Evolutionary conservation across 2,797 vertebrate species (phyloP).

Genomic region (Halcyon smyrnensis): DNA sequence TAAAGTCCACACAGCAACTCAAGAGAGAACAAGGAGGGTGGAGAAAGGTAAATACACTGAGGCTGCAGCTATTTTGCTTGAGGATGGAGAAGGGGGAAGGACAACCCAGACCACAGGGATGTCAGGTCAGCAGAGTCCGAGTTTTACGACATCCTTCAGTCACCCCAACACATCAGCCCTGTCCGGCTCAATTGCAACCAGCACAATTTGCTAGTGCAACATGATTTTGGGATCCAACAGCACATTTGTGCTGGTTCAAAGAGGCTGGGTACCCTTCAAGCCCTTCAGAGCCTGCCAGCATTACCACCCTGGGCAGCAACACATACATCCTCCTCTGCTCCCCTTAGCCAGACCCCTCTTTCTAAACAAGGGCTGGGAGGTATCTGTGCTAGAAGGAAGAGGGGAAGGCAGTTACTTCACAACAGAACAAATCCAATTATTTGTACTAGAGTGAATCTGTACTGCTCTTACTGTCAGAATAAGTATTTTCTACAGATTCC

Average conservation of each 20-base stretch:
- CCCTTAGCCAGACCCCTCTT: neutral
- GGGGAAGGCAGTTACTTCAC: neutral
- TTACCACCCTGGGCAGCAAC: neutral
- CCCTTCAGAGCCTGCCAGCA: neutral
- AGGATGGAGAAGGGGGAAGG: neutral
- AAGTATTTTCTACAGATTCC: neutral
- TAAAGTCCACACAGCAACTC: neutral
- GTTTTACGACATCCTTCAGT: neutral
- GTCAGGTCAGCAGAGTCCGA: neutral
- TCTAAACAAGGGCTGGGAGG: neutral
- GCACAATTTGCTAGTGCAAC: neutral
- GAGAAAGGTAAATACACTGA: neutral
- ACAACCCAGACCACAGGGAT: neutral
- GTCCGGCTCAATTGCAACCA: neutral
- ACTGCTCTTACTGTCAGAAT: neutral
- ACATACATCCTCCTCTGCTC: neutral
- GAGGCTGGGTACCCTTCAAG: neutral
- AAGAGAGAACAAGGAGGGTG: neutral
- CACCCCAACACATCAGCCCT: neutral
- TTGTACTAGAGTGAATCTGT: neutral
- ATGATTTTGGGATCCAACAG: neutral
- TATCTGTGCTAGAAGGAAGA: neutral
- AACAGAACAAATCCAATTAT: conserved; percentile 7
- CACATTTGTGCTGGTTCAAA: neutral
- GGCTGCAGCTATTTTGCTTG: neutral